A percentile compares a stretch with the other conserved stretches of the same genome.
Conservation (phyloP, 2,888 invertebrate species). For the Pilophorus perplexus region DNA sequence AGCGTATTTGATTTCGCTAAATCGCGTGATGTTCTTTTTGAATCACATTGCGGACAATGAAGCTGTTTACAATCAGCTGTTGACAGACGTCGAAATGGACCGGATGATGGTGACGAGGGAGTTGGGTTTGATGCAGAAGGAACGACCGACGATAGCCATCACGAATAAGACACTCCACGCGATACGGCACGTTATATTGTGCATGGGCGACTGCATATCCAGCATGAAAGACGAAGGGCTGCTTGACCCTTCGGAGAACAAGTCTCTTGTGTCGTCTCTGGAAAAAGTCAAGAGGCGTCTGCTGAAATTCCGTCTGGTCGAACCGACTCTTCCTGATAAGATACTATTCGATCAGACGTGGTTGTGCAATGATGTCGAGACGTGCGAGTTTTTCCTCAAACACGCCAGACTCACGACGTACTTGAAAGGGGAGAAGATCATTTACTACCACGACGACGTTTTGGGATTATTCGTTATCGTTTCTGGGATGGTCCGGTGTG, state of each 20-base stretch:
- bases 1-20: slow-evolving; percentile 27
- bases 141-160: slow-evolving; percentile 29
- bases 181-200: slow-evolving; percentile 32
- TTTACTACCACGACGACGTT: slow-evolving; percentile 22
- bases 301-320: slow-evolving; percentile 49
- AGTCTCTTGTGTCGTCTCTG: slow-evolving; percentile 54
- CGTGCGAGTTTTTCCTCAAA: slow-evolving; percentile 16
- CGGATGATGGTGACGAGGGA: slow-evolving; percentile 22
- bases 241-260: slow-evolving; percentile 34
- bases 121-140: slow-evolving; percentile 37
- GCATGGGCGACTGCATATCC: slow-evolving; percentile 35
- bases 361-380: slow-evolving; percentile 27
- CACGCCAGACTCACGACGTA: slow-evolving; percentile 32
- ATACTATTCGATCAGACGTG: slow-evolving; percentile 23
- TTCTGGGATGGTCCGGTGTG: slow-evolving; percentile 24
- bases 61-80: slow-evolving; percentile 16
- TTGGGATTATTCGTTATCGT: slow-evolving; percentile 27
- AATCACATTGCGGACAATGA: slow-evolving; percentile 34
- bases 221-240: slow-evolving; percentile 41
- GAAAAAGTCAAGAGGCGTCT: slow-evolving; percentile 54
- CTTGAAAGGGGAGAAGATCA: slow-evolving; percentile 15
- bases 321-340: slow-evolving; percentile 19
- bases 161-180: slow-evolving; percentile 35
- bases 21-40: slow-evolving; percentile 25
- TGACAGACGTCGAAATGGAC: slow-evolving; percentile 21